Conservation (phyloP, 1,140 invertebrate genomes). For the Nephila pilipes region DNA sequence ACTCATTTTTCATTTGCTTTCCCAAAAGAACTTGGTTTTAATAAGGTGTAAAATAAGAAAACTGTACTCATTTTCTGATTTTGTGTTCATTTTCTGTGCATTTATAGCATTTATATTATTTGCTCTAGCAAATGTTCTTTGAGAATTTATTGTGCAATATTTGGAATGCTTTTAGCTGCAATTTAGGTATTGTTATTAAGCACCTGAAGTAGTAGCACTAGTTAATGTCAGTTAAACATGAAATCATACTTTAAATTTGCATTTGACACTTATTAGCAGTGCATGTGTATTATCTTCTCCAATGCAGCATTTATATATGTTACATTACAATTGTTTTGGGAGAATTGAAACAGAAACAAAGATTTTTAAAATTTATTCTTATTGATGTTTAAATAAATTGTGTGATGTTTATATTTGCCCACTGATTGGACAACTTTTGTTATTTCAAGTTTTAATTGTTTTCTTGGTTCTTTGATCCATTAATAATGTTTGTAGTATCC, state of each 20-base stretch:
- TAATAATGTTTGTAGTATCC: not conserved
- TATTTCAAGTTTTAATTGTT: not conserved
- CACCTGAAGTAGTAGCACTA: constrained; percentile 10
- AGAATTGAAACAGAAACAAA: not conserved
- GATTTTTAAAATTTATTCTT: not conserved
- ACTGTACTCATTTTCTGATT: not conserved
- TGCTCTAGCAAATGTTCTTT: not conserved
- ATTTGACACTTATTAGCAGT: not conserved
- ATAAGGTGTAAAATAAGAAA: not conserved
- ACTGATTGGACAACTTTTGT: not conserved
- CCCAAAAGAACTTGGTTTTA: not conserved
- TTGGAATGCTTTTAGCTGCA: not conserved
- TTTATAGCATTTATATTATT: not conserved
- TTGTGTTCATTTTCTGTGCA: not conserved
- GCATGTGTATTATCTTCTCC: not conserved
- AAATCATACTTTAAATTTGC: not conserved
- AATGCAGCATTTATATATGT: not conserved
- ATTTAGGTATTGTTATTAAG: constrained; percentile 5
- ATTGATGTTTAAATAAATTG: not conserved
- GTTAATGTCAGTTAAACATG: not conserved
- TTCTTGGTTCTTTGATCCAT: not conserved
- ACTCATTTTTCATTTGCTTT: not conserved
- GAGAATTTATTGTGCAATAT: not conserved
- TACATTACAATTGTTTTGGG: not conserved
- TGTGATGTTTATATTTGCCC: not conserved